These are phyloP conservation scores for Thalassophryne amazonica DNA, from an alignment of 2,797 vertebrate species.

Conservation along the genomic window DNA sequence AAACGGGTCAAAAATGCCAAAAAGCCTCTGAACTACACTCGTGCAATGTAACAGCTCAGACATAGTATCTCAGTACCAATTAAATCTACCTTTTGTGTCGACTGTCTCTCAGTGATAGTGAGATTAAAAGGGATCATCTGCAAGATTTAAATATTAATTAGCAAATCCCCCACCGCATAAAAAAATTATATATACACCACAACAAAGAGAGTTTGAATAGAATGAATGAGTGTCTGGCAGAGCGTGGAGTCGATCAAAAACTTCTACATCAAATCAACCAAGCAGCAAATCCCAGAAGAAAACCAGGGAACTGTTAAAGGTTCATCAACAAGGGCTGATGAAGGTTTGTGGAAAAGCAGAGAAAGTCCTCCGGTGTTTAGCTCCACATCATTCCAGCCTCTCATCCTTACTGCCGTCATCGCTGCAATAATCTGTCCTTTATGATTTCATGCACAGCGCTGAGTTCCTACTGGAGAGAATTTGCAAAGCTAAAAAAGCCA, in stretches of 20 bases:
- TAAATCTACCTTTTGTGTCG: not conserved
- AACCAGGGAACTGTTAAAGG: conserved; percentile 7
- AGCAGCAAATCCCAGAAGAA: conserved; percentile 4
- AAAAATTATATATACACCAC: not conserved
- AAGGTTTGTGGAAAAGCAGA: not conserved
- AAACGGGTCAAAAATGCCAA: no score
- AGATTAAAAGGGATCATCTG: not conserved
- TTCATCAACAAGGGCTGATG: conserved; percentile 7
- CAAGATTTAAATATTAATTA: not conserved
- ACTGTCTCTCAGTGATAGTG: not conserved
- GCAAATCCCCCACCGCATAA: no score
- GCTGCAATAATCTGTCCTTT: not conserved
- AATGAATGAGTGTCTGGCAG: conserved; percentile 5
- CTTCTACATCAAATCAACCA: conserved; percentile 17
- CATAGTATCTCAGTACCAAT: not conserved
- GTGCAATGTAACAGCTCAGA: not conserved
- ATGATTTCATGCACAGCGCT: not conserved
- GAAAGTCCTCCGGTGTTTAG: not conserved
- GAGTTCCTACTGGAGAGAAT: not conserved
- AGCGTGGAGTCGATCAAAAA: conserved; percentile 9
- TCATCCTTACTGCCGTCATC: not conserved
- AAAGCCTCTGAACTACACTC: no score
- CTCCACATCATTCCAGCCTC: not conserved
- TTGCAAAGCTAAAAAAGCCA: not conserved
- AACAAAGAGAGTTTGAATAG: not conserved